Evolutionary conservation across 2,888 invertebrate genomes (phyloP), one percentile per base, ranked within the genome.

Genomic region (Polydrusus cervinus): DNA sequence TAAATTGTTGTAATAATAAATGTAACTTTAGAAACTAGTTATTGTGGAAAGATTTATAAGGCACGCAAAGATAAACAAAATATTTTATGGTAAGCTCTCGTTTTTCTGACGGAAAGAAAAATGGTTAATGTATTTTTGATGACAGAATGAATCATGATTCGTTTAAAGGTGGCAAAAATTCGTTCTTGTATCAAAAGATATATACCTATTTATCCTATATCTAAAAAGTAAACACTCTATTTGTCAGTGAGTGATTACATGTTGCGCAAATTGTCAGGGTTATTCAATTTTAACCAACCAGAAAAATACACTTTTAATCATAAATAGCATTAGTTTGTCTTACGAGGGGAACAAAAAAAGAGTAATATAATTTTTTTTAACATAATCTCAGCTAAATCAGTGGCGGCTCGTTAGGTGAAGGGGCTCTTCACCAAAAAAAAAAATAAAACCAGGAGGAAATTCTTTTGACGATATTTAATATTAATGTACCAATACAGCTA

Each of bases 101-200:
- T 61, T 40, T 61, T 25, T 61, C 14, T 61, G 43, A 40, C 40
- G 20, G 9, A 30, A 18, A 61, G 61, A 61, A 43, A 61, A 61
- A 61, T 45, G 61, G 61, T 61, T 61, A 61, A 61, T 61, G 61
- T 45, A 61, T 61, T 61, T 61, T 43, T 61, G 61, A 61, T 61
- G 61, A 43, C 61, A 61, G 45, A 45, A 61, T 43, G 45, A 61
- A 61, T 61, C 61, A 61, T 61, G 38, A 60, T 40, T 34, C 43
- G 43, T 16, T 45, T 61, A n/a, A 61, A 14, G 34, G 34, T 34
- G 18, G 14, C 34, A 55, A 55, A 30, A 55, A 34, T 51, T 51
- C 47, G 9, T 9, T 51, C 51, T 51, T 49, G 16, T 49, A 51
- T 51, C 11, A 51, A 51, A 51, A 51, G 51, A 51, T 51, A 7